phyloP scores from a whole-genome alignment of 2,797 vertebrate genomes.

The Phataginus tricuspis region DNA sequence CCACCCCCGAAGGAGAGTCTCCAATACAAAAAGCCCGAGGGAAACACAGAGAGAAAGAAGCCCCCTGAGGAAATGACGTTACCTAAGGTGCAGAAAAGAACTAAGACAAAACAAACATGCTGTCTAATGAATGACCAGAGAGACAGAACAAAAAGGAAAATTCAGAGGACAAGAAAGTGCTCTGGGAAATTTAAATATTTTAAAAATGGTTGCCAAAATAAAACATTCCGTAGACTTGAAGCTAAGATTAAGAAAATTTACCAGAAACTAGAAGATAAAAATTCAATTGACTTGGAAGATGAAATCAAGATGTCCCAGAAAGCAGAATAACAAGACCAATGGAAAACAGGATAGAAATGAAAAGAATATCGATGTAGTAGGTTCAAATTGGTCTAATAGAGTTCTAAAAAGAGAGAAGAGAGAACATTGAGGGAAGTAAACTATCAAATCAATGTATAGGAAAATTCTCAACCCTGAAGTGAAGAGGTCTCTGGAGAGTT shows the following conservation, averaged over 20 bases:
- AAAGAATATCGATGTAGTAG: constrained; percentile 7
- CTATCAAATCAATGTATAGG: constrained; percentile 33
- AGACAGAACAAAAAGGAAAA: background rate
- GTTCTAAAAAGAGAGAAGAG: constrained; percentile 1
- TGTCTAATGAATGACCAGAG: background rate
- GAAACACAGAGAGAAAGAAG: constrained; percentile 17
- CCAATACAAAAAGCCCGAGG: background rate
- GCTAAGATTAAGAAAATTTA: background rate
- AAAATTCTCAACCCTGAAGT: background rate
- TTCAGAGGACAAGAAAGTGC: background rate
- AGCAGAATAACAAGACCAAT: constrained; percentile 42
- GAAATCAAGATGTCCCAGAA: constrained; percentile 29
- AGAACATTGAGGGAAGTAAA: constrained; percentile 13
- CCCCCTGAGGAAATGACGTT: constrained; percentile 9
- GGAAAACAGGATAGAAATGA: constrained; percentile 45
- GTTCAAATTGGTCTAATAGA: background rate
- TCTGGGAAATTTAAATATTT: constrained; percentile 35
- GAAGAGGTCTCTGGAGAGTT: background rate
- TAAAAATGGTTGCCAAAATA: background rate
- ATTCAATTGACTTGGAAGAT: constrained; percentile 32
- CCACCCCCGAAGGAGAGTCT: background rate
- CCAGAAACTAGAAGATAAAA: constrained; percentile 20
- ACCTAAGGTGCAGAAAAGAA: background rate
- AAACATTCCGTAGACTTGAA: constrained; percentile 8
- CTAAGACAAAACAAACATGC: background rate